A percentile compares a stretch with the other conserved stretches of the same genome.
Evolutionary conservation across 1,140 invertebrate genomes (phyloP).

Genomic region (Mactra quadrangularis): DNA sequence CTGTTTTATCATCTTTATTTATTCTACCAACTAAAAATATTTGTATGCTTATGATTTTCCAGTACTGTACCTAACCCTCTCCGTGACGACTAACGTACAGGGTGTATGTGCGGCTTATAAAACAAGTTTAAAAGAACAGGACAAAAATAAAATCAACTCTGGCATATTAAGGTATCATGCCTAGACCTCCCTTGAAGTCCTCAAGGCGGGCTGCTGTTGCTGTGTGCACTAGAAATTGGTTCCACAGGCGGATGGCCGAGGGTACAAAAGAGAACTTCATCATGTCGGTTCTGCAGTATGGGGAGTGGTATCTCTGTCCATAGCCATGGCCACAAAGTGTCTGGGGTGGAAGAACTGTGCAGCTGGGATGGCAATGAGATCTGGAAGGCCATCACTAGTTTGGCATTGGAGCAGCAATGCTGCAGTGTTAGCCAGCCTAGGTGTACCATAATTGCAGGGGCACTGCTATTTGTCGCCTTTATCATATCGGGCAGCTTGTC

Average conservation of each 20-base stretch:
- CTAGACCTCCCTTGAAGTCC: no score
- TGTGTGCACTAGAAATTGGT: no score
- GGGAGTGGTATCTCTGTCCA: no score
- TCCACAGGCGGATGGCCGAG: not conserved
- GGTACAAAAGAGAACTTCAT: not conserved
- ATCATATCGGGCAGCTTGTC: no score
- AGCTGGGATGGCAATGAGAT: not conserved
- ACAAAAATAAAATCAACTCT: not conserved
- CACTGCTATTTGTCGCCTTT: not conserved
- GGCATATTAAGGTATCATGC: no score
- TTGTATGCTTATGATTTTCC: no score
- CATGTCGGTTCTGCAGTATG: no score
- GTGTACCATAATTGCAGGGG: not conserved
- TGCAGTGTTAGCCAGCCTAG: not conserved
- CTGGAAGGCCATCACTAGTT: not conserved
- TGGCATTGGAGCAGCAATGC: not conserved
- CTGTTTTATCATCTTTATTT: no score
- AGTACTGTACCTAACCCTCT: not conserved
- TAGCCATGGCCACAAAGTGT: no score
- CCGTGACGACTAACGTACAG: not conserved
- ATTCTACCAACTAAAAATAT: no score
- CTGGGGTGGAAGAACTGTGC: not conserved
- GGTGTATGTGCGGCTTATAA: not conserved
- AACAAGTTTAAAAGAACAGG: not conserved
- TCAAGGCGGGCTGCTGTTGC: no score